phyloP scores from a whole-genome alignment of 2,797 vertebrate species.

The Vultur gryphus region DNA sequence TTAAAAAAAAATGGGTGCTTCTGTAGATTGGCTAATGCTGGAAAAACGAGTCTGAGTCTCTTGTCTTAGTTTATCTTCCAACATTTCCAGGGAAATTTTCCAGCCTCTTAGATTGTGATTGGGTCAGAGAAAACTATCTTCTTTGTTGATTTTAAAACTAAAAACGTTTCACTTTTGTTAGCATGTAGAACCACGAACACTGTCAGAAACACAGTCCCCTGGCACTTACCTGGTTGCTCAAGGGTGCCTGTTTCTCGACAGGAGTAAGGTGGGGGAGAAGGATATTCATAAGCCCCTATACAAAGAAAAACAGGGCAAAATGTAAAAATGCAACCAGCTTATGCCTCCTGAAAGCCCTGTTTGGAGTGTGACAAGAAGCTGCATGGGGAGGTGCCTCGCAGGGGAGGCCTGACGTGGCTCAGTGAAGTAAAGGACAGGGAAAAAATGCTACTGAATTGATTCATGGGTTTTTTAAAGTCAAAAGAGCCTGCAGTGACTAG shows the following conservation, averaged over 20 bases:
- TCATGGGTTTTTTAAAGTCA: background rate
- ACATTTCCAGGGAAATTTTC: background rate
- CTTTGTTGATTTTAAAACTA: background rate
- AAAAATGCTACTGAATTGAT: background rate
- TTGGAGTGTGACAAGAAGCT: background rate
- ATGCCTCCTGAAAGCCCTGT: fast-evolving
- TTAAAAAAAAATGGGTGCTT: background rate
- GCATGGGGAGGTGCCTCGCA: background rate
- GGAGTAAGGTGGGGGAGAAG: slow-evolving; percentile 59
- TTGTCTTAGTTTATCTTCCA: background rate
- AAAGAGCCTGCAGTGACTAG: background rate
- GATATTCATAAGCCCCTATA: background rate
- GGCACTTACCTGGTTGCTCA: slow-evolving; percentile 24
- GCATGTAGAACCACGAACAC: fast-evolving
- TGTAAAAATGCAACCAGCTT: fast-evolving
- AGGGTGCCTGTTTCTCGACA: background rate
- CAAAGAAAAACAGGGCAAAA: background rate
- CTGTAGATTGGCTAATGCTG: background rate
- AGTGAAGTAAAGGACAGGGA: background rate
- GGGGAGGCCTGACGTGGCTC: background rate
- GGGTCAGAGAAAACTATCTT: background rate
- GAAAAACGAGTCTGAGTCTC: background rate
- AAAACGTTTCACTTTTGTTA: background rate
- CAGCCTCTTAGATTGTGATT: background rate
- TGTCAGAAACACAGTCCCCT: background rate